Percentiles rank a stretch among this genome's conserved stretches.
Conservation (phyloP, 2,797 vertebrate genomes). For the Sebastes alutus region DNA sequence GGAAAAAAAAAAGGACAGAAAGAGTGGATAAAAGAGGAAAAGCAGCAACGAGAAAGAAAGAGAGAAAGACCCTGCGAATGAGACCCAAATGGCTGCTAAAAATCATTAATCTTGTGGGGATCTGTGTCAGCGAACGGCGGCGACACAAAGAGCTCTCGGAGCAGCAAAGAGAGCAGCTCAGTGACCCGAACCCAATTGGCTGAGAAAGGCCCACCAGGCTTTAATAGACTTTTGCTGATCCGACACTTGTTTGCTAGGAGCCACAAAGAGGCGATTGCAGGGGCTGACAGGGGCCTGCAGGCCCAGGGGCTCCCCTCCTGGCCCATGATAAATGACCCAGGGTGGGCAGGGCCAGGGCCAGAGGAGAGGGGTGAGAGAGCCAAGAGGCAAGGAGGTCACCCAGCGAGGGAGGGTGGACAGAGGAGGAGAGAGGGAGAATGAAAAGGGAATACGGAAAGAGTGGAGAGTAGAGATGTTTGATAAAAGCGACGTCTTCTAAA, state of each 20-base stretch:
- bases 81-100: constrained; percentile 85
- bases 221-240: constrained; percentile 99
- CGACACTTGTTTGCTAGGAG: constrained; percentile 99
- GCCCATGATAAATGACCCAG: constrained; percentile 98
- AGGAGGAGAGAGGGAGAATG: constrained; percentile 31
- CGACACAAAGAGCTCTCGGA: constrained; percentile 90
- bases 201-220: constrained; percentile 99
- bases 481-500: constrained; percentile 8
- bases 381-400: constrained; percentile 64
- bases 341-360: constrained; percentile 77
- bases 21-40: constrained; percentile 46
- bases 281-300: constrained; percentile 95
- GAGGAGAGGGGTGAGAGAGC: constrained; percentile 72
- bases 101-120: constrained; percentile 99
- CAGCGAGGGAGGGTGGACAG: constrained; percentile 48
- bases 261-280: constrained; percentile 99
- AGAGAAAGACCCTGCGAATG: constrained; percentile 66
- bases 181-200: constrained; percentile 99
- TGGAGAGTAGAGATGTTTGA: constrained; percentile 39
- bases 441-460: constrained; percentile 11
- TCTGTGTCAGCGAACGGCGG: constrained; percentile 92
- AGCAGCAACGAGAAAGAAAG: constrained; percentile 49
- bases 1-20: constrained; percentile 46
- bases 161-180: constrained; percentile 97
- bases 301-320: constrained; percentile 93